These are phyloP conservation scores for Brachionichthys hirsutus DNA, from an alignment of 2,113 vertebrate genomes.

Conservation along the genomic window DNA sequence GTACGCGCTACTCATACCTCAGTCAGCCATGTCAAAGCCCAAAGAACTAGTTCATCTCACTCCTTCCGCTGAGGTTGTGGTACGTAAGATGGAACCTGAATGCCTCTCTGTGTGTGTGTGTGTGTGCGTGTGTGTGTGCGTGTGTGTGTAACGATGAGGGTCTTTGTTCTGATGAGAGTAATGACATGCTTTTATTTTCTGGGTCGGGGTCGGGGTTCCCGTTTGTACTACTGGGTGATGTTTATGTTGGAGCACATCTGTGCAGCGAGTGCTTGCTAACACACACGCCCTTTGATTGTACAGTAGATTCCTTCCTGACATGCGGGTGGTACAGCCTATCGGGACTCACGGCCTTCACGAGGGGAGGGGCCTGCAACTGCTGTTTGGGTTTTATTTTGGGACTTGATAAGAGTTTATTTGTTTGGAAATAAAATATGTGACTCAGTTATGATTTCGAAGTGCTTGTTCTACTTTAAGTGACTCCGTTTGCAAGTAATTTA, in stretches of 20 bases:
- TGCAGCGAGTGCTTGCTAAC: constrained; percentile 84
- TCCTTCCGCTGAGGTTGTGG: constrained; percentile 73
- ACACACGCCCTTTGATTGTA: constrained; percentile 82
- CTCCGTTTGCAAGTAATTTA: not conserved
- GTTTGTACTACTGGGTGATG: constrained; percentile 76
- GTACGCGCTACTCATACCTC: constrained; percentile 74
- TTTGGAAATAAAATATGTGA: constrained; percentile 86
- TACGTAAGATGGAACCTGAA: constrained; percentile 70
- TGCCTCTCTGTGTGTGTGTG: constrained; percentile 76
- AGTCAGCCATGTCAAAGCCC: constrained; percentile 81
- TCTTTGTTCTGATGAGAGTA: constrained; percentile 71
- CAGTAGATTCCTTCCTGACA: constrained; percentile 78
- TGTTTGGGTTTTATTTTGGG: constrained; percentile 74
- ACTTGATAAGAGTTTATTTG: constrained; percentile 83
- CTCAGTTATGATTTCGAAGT: constrained; percentile 77
- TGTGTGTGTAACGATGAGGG: constrained; percentile 73
- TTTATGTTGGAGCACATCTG: constrained; percentile 81
- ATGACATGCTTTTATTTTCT: constrained; percentile 58
- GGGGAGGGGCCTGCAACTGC: constrained; percentile 75
- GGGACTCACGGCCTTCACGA: constrained; percentile 71
- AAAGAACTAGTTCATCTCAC: constrained; percentile 80
- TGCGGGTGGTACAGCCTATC: constrained; percentile 74
- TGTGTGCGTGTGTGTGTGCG: constrained; percentile 77
- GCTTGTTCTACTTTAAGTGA: constrained; percentile 50
- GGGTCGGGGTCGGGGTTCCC: constrained; percentile 58